A percentile compares a stretch with the other conserved stretches of the same genome.
phyloP scores from a whole-genome alignment of 2,888 invertebrate species.

The Cecidostiba fungosa region DNA sequence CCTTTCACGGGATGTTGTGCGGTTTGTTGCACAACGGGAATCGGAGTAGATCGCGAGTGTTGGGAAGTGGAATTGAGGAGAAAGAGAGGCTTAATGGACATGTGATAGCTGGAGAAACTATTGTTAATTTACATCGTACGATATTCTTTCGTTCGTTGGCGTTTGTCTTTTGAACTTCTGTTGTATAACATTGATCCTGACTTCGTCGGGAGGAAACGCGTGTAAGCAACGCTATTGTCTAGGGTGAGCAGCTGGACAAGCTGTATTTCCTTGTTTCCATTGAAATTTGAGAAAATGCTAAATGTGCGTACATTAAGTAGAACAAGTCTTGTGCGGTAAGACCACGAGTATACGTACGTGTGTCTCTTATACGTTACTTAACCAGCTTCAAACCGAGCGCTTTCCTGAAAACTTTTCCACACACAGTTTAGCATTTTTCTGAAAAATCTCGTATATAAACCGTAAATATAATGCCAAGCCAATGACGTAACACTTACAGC shows the following conservation, averaged over 20 bases:
- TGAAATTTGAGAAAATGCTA: constrained; percentile 9
- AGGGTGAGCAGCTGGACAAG: not conserved
- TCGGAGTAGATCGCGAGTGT: not conserved
- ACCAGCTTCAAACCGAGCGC: not conserved
- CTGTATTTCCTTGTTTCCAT: not conserved
- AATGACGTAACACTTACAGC: not conserved
- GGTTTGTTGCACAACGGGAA: constrained; percentile 6
- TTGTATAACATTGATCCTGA: constrained; percentile 12
- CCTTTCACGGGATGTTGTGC: not conserved
- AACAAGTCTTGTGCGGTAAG: constrained; percentile 1
- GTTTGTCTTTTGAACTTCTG: not conserved
- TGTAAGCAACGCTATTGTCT: not conserved
- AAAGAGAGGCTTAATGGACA: not conserved
- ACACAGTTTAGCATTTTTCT: not conserved
- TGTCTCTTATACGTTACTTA: not conserved
- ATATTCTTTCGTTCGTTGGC: not conserved
- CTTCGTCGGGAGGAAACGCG: not conserved
- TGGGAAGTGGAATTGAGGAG: not conserved
- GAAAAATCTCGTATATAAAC: not conserved
- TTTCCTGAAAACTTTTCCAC: not conserved
- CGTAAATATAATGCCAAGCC: not conserved
- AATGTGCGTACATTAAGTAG: constrained; percentile 6
- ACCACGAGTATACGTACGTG: not conserved
- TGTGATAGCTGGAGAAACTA: not conserved
- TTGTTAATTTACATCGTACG: not conserved